These are phyloP conservation scores for Sylvilagus floridanus DNA, from an alignment of 2,797 vertebrate genomes.

Conservation along the genomic window DNA sequence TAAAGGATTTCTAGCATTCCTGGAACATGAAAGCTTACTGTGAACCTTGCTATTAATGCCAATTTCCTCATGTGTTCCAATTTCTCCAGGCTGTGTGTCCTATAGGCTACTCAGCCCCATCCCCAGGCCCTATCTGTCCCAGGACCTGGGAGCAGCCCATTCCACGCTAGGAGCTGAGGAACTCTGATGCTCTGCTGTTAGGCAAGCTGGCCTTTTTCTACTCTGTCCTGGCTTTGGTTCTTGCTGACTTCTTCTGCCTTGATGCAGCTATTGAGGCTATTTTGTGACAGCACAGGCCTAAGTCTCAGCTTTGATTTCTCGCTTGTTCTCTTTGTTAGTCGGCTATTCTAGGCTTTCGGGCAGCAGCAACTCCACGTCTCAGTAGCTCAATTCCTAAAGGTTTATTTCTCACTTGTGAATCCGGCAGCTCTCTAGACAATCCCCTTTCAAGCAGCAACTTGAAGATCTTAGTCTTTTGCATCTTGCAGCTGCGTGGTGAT, in stretches of 20 bases:
- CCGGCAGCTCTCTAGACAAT: not conserved
- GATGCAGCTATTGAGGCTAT: not conserved
- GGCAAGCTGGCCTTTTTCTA: not conserved
- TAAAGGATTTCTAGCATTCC: not conserved
- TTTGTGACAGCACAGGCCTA: not conserved
- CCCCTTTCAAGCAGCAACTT: not conserved
- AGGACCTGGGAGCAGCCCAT: not conserved
- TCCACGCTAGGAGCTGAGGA: not conserved
- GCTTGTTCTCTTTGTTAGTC: slow-evolving; percentile 38
- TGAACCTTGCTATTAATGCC: not conserved
- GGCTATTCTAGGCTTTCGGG: not conserved
- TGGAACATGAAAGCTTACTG: not conserved
- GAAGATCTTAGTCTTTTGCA: not conserved
- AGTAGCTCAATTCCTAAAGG: not conserved
- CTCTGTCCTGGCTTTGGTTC: not conserved
- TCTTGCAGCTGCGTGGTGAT: not conserved
- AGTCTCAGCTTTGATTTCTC: slow-evolving; percentile 21
- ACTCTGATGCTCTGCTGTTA: not conserved
- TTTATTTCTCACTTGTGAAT: slow-evolving; percentile 23
- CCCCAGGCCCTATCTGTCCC: not conserved
- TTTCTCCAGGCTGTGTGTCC: not conserved
- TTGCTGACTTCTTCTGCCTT: not conserved
- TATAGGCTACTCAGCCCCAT: not conserved
- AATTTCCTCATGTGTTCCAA: not conserved
- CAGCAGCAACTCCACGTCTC: not conserved